These are phyloP conservation scores for Unio delphinus DNA, from an alignment of 2,888 invertebrate genomes.

Conservation along the genomic window DNA sequence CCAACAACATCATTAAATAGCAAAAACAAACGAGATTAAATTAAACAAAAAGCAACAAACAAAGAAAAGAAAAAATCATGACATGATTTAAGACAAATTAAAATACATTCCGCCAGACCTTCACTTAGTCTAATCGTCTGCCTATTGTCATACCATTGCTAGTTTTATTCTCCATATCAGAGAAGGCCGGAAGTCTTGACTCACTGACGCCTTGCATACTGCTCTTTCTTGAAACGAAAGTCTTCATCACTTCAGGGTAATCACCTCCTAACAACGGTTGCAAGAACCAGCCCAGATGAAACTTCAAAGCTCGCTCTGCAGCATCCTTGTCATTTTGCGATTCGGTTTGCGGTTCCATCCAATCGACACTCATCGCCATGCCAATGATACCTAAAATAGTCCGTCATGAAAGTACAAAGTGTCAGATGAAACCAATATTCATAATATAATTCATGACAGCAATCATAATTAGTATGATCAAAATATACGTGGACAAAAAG, in stretches of 20 bases:
- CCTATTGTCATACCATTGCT: conserved; percentile 32
- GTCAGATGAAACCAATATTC: too few relatives aligned
- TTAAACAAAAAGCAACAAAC: too few relatives aligned
- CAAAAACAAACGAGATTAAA: too few relatives aligned
- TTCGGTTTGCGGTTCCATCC: conserved; percentile 31
- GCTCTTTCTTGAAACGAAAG: conserved; percentile 39
- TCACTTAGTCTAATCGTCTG: background rate
- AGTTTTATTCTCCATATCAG: conserved; percentile 21
- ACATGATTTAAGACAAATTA: too few relatives aligned
- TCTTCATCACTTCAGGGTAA: conserved; percentile 68
- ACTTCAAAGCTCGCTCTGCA: conserved; percentile 38
- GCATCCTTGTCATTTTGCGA: conserved; percentile 37
- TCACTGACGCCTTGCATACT: conserved; percentile 32
- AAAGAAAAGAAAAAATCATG: too few relatives aligned
- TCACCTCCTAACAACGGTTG: conserved; percentile 72
- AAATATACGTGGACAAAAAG: too few relatives aligned
- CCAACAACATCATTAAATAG: too few relatives aligned
- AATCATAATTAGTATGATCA: too few relatives aligned
- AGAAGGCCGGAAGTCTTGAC: conserved; percentile 43
- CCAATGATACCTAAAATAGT: conserved; percentile 42
- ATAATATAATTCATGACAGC: too few relatives aligned
- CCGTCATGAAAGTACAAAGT: too few relatives aligned
- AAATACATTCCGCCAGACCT: too few relatives aligned
- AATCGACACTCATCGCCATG: conserved; percentile 50
- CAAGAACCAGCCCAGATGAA: conserved; percentile 64